phyloP scores from a whole-genome alignment of 2,113 vertebrate species.

The Burhinus oedicnemus region DNA sequence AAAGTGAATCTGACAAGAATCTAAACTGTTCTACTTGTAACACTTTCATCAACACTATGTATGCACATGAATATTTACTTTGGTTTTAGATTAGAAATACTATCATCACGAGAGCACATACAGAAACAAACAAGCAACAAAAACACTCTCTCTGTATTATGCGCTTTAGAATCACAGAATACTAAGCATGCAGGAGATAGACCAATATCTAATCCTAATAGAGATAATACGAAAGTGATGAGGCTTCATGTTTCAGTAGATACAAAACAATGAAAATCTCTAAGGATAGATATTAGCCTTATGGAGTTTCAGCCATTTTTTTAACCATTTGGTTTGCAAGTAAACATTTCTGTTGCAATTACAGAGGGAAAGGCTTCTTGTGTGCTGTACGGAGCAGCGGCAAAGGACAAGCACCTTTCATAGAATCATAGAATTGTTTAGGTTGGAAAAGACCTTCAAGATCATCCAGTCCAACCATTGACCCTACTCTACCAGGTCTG shows the following conservation, averaged over 20 bases:
- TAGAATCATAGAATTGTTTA: no score
- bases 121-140: not conserved
- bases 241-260: not conserved
- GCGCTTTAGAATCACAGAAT: not conserved
- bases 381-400: not conserved
- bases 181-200: not conserved
- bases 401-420: not conserved
- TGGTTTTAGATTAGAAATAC: not conserved
- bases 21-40: not conserved
- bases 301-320: not conserved
- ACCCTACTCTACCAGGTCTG: no score
- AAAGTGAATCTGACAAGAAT: not conserved
- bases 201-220: not conserved
- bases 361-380: not conserved
- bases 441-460: no score
- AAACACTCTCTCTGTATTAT: not conserved
- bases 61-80: not conserved
- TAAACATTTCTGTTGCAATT: not conserved
- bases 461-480: no score
- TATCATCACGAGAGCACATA: rapidly evolving
- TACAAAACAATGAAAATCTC: not conserved
- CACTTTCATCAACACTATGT: not conserved
- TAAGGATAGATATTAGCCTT: not conserved
- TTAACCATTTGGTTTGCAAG: not conserved
- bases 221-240: not conserved